A percentile compares a stretch with the other conserved stretches of the same genome.
Evolutionary conservation across 2,797 vertebrate species (phyloP).

Genomic region (Dermochelys coriacea): DNA sequence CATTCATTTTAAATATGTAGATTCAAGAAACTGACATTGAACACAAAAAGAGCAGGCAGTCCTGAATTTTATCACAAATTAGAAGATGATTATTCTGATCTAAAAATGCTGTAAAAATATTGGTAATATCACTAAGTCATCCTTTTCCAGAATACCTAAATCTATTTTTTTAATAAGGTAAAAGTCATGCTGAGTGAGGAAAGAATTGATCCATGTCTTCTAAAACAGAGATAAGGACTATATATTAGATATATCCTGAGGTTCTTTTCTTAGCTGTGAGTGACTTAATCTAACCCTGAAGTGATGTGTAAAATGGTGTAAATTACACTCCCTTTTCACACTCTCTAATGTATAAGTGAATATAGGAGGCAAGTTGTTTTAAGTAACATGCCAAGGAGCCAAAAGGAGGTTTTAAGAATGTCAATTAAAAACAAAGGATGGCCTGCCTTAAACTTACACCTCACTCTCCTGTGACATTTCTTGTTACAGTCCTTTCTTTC

Average conservation of each 20-base stretch:
- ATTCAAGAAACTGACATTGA: too few relatives aligned
- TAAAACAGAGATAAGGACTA: too few relatives aligned
- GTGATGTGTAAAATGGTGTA: background rate
- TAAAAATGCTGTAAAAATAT: too few relatives aligned
- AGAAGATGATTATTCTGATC: background rate
- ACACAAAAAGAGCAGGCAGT: background rate
- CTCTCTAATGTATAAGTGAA: too few relatives aligned
- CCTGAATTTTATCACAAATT: constrained; percentile 46
- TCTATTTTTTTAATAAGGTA: too few relatives aligned
- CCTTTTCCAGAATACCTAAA: background rate
- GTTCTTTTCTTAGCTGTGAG: background rate
- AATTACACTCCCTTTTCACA: background rate
- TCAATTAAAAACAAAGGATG: background rate
- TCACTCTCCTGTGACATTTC: background rate
- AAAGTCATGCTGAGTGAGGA: too few relatives aligned
- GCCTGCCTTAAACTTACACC: background rate
- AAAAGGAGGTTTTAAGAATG: too few relatives aligned
- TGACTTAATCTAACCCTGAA: background rate
- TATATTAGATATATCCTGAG: background rate
- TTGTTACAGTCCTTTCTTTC: background rate
- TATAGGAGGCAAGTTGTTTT: too few relatives aligned
- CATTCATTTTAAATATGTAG: too few relatives aligned
- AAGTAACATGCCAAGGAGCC: too few relatives aligned
- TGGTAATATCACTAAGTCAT: background rate
- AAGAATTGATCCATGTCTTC: too few relatives aligned